Evolutionary conservation across 2,113 vertebrate genomes (phyloP).

Genomic region (Lagenorhynchus albirostris): DNA sequence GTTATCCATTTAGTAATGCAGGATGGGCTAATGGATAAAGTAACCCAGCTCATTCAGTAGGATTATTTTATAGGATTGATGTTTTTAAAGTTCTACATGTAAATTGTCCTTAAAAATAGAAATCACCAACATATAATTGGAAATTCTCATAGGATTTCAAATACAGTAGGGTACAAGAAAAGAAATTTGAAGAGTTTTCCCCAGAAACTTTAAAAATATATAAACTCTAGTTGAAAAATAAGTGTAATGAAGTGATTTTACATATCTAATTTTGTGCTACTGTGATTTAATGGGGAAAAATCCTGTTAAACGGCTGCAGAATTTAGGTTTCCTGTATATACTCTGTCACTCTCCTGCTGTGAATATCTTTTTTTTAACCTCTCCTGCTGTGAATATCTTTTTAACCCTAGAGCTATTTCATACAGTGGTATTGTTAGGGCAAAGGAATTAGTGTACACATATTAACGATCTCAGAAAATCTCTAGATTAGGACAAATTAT

Average conservation of each 20-base stretch:
- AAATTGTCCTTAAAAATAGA: conserved; percentile 42
- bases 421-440: background rate
- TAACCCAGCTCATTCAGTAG: conserved; percentile 54
- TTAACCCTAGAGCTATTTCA: background rate
- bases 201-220: background rate
- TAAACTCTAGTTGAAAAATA: conserved; percentile 23
- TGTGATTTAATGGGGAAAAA: background rate
- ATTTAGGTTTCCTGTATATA: background rate
- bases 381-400: background rate
- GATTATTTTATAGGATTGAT: conserved; percentile 53
- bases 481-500: conserved; percentile 34
- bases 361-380: background rate
- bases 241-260: conserved; percentile 14
- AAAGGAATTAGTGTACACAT: background rate
- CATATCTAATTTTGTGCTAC: background rate
- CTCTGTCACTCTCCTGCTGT: background rate
- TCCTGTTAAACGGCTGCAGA: background rate
- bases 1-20: conserved; percentile 53
- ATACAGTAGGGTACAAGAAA: background rate
- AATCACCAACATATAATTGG: background rate
- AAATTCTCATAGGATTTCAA: conserved; percentile 17
- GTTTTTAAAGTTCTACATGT: background rate
- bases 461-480: conserved; percentile 33
- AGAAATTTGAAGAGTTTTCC: background rate
- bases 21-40: conserved; percentile 34